Conservation (phyloP, 2,113 vertebrate genomes). For the Brachirus orientalis region DNA sequence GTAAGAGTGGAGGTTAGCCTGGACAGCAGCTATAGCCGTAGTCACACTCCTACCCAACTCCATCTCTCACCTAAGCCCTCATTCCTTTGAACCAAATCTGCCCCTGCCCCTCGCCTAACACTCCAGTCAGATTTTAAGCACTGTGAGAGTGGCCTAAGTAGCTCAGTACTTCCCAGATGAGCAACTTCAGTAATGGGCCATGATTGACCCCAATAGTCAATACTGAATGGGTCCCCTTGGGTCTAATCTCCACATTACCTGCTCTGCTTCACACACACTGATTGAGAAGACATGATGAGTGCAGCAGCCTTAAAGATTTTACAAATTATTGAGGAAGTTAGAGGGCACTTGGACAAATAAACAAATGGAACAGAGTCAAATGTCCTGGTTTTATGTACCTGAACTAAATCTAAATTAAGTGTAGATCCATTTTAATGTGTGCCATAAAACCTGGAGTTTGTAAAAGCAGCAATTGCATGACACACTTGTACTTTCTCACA, state of each 20-base stretch:
- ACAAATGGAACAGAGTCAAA: slow-evolving; percentile 17
- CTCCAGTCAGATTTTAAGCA: slow-evolving; percentile 63
- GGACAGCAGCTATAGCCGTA: slow-evolving; percentile 28
- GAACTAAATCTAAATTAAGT: background rate
- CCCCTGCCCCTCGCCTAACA: slow-evolving; percentile 55
- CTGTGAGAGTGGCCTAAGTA: slow-evolving; percentile 78
- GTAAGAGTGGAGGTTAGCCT: no score
- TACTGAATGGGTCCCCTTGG: slow-evolving; percentile 57
- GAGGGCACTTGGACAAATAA: slow-evolving; percentile 48
- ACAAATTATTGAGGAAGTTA: slow-evolving; percentile 38
- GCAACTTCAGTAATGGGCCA: slow-evolving; percentile 74
- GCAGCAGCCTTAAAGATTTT: slow-evolving; percentile 34
- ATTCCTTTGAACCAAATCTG: slow-evolving; percentile 31
- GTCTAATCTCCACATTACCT: slow-evolving; percentile 74
- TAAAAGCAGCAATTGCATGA: background rate
- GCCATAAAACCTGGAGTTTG: background rate
- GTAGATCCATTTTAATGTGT: slow-evolving; percentile 2
- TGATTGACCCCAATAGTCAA: slow-evolving; percentile 71
- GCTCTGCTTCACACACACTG: slow-evolving; percentile 59
- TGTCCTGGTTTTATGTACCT: background rate
- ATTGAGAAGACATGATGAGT: slow-evolving; percentile 56
- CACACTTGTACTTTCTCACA: slow-evolving; percentile 24
- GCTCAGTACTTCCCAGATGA: slow-evolving; percentile 75
- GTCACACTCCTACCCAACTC: slow-evolving; percentile 43
- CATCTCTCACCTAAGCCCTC: slow-evolving; percentile 20